Evolutionary conservation across 1,140 invertebrate genomes (phyloP), one percentile per base, ranked within the genome.

Genomic region (fruit fly (Drosophila melanogaster)): DNA sequence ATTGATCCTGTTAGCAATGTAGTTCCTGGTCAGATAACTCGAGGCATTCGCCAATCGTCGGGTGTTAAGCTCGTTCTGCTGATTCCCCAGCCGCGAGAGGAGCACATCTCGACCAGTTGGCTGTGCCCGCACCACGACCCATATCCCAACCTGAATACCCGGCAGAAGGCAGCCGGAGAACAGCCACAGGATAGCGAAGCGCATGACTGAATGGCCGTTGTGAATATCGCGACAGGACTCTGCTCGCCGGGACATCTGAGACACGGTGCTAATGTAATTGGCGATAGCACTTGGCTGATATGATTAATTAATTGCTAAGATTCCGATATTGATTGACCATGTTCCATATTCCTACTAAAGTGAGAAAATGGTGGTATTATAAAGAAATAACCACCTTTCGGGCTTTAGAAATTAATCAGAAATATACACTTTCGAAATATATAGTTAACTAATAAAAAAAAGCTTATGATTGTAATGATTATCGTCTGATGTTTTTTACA

Each of bases 1-100:
- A 37, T 83, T 87, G 17, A 80, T 85, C 46, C 49, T 55, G 30
- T 10, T 49, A 40, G 73, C 81, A 14, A 85, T 85, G 50, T 77
- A 70, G 0, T 22, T 62, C 1, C 15, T 41, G 4, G 64, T 51
- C 41, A 78, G 26, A 49, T 78, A 55, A 6, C 58, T 44, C 17
- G 64, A 62, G 38, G 73, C 77, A 26, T 47, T 46, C 11, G 64
- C 77, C 74, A 85, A 15, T 0, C 41, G 35, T 4, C 66, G 17
- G 19, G 65, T 46, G 3, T 60, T 24, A 7, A 22, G 26, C 61
- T 85, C 81, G 14, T 44, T 19, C 37, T 17, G 10, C 12, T 0
- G 22, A 30, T 3, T 24, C n/a, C 8, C 8, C n/a, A 61, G 3
- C 55, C n/a, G 4, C 2, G 44, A 15, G 14, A 61, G 37, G 30